These are phyloP conservation scores for Cordylochernes scorpioides DNA, from an alignment of 2,888 invertebrate genomes.

Conservation along the genomic window DNA sequence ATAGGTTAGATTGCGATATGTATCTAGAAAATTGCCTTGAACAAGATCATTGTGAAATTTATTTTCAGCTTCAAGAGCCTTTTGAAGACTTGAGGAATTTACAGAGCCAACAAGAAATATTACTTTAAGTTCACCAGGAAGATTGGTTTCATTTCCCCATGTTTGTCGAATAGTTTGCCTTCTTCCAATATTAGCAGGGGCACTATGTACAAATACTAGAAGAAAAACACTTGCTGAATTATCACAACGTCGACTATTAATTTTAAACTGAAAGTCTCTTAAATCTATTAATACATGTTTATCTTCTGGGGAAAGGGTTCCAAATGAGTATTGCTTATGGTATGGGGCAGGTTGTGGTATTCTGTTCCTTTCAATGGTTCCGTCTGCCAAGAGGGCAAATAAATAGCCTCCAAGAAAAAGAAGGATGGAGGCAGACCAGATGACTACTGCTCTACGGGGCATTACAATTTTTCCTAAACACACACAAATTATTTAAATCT, in stretches of 20 bases:
- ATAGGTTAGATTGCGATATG: slow-evolving; percentile 23
- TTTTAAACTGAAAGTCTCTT: neutral
- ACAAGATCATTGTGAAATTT: slow-evolving; percentile 9
- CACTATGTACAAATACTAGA: neutral
- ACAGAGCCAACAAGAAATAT: slow-evolving; percentile 12
- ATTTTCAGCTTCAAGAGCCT: slow-evolving; percentile 7
- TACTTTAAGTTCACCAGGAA: slow-evolving; percentile 3
- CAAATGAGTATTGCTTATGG: no score
- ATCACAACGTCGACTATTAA: neutral
- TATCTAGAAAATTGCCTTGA: slow-evolving; percentile 20
- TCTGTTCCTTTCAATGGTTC: no score
- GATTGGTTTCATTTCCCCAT: slow-evolving; percentile 3
- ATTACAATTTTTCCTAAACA: no score
- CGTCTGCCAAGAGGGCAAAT: no score
- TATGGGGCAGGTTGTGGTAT: no score
- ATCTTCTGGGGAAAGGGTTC: no score
- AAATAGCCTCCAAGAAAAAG: no score
- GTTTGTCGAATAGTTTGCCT: neutral
- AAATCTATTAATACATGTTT: neutral
- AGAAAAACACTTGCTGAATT: neutral
- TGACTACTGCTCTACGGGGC: no score
- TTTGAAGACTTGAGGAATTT: slow-evolving; percentile 2
- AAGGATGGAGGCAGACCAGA: no score
- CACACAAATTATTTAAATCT: no score
- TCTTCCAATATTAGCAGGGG: neutral